phyloP scores from a whole-genome alignment of 2,888 invertebrate genomes.

The Mactromeris polynyma region DNA sequence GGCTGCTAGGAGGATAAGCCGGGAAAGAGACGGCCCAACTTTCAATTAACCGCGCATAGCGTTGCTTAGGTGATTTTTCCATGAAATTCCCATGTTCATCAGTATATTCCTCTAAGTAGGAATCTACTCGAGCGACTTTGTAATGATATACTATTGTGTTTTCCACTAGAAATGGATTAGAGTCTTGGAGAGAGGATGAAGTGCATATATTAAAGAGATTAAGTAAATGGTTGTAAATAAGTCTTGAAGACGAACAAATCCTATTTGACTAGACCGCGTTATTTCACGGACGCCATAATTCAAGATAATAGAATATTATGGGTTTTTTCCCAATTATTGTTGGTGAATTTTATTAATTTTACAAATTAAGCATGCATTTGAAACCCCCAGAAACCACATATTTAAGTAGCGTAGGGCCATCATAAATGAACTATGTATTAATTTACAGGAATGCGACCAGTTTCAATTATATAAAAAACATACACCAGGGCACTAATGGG shows the following conservation, averaged over 20 bases:
- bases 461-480: too few relatives aligned
- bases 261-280: constrained; percentile 50
- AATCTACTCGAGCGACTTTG: neutral
- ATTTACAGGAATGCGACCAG: too few relatives aligned
- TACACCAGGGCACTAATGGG: neutral
- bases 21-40: constrained; percentile 31
- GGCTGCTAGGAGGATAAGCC: constrained; percentile 18
- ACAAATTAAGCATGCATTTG: neutral
- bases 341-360: constrained; percentile 9
- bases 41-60: constrained; percentile 34
- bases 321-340: neutral
- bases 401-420: neutral
- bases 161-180: constrained; percentile 20
- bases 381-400: neutral
- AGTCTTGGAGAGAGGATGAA: constrained; percentile 30
- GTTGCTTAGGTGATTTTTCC: neutral
- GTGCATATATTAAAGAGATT: constrained; percentile 43
- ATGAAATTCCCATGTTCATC: constrained; percentile 11
- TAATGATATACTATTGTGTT: constrained; percentile 13
- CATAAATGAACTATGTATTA: neutral
- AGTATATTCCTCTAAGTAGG: constrained; percentile 6
- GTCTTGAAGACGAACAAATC: constrained; percentile 45
- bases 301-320: constrained; percentile 42
- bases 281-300: constrained; percentile 51
- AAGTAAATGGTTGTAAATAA: constrained; percentile 47